Conservation (phyloP, 2,113 vertebrate genomes). For the Oceanites oceanicus region DNA sequence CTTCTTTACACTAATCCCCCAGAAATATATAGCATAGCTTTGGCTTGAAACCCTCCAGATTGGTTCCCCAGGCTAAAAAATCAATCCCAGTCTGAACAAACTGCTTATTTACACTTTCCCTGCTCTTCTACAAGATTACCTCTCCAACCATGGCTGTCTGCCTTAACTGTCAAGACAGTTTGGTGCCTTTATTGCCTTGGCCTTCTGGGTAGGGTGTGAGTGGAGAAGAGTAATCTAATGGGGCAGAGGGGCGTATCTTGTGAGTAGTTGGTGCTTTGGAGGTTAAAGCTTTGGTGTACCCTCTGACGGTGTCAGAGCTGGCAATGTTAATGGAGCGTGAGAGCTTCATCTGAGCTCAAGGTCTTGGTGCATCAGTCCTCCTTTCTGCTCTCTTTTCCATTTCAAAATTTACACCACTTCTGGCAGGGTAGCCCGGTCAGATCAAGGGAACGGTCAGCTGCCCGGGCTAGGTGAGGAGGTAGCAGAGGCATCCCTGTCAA, state of each 20-base stretch:
- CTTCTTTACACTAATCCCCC: slow-evolving; percentile 26
- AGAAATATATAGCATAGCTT: background rate
- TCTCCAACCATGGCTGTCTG: background rate
- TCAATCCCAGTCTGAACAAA: background rate
- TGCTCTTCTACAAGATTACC: background rate
- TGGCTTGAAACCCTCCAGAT: background rate
- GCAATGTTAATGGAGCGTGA: background rate
- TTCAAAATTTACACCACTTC: background rate
- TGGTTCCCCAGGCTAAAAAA: background rate
- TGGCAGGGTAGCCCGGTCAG: background rate
- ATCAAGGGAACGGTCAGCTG: background rate
- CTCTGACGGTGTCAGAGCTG: background rate
- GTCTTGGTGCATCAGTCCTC: background rate
- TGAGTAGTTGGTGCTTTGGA: background rate
- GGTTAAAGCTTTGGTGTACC: background rate
- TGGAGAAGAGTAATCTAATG: background rate
- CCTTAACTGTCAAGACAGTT: background rate
- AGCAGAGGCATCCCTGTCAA: background rate
- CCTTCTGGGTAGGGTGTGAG: background rate
- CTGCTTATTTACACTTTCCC: background rate
- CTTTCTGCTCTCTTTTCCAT: background rate
- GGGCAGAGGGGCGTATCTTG: background rate
- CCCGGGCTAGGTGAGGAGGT: background rate
- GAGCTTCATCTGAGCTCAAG: background rate
- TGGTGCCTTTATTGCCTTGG: background rate